Percentiles rank a stretch among this genome's conserved stretches.
phyloP scores from a whole-genome alignment of 2,888 invertebrate species.

The Empis stercorea region DNA sequence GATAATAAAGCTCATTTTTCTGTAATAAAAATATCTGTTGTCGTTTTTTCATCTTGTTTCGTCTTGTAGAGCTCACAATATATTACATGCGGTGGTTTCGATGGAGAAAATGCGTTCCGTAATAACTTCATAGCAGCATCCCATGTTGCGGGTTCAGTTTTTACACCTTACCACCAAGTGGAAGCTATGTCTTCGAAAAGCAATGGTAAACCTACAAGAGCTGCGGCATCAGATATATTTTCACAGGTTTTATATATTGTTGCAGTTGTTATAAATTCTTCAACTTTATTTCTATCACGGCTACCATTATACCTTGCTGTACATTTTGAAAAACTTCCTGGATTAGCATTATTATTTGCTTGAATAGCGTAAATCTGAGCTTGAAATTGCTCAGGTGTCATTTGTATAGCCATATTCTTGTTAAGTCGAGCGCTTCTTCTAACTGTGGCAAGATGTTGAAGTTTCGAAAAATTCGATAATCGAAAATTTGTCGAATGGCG shows the following conservation, averaged over 20 bases:
- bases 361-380: neutral
- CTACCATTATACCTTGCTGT: neutral
- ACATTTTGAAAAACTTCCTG: neutral
- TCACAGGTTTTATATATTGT: neutral
- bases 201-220: neutral
- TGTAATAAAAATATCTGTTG: slow-evolving; percentile 4
- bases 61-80: neutral
- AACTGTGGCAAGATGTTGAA: too few relatives aligned
- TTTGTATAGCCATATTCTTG: slow-evolving; percentile 20
- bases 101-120: neutral
- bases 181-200: neutral
- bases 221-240: neutral
- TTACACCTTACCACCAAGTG: slow-evolving; percentile 3
- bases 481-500: too few relatives aligned
- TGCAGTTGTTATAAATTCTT: neutral
- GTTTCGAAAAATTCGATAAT: too few relatives aligned
- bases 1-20: slow-evolving; percentile 5
- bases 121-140: neutral
- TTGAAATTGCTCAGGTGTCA: slow-evolving; percentile 28
- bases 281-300: neutral
- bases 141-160: neutral
- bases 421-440: slow-evolving; percentile 1
- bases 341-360: slow-evolving; percentile 15
- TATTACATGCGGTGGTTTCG: neutral
- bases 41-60: slow-evolving; percentile 1